Base-by-base conservation (phyloP, 2,113 vertebrate genomes). In the Kryptolebias marmoratus region DNA sequence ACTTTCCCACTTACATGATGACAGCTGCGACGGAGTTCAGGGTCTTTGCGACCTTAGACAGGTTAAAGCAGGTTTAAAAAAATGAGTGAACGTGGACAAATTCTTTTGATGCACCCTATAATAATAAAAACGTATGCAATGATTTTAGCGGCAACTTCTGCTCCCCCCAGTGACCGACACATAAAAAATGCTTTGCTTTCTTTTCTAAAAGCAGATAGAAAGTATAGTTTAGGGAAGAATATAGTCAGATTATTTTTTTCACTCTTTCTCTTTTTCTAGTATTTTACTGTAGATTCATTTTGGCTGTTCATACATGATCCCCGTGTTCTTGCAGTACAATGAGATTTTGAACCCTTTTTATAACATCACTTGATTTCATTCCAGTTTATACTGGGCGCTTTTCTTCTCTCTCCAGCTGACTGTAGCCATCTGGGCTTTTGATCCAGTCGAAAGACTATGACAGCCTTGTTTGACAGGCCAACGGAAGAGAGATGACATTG, bases 401-500 rank as follows among this genome's bases (percentile, higher is more conserved):
- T 75, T 50, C 49, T 63, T 74, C 61, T 69, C 71, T 30, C 75
- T 75, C 79, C 75, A n/a, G 81, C 74, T 82, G 82, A 83, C 75
- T 83, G 58, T 50, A 77, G 78, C 82, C 82, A 87, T 90, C 81
- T 87, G 84, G 79, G 84, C 79, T 83, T 87, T 85, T 81, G 77
- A 85, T 87, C 73, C 74, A 27, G 56, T 83, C 71, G 73, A 87
- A 85, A 74, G 67, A 63, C 65, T 80, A 67, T 77, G 87, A 87
- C 66, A 73, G 82, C 73, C 80, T 74, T 68, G 60, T 83, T 87
- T 82, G 73, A 86, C 62, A 60, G 68, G 65, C 59, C 77, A 66
- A 66, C 50, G 58, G 79, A 87, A 79, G 74, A 80, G 79, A 81
- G 67, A 86, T 73, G 80, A 86, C 80, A 85, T 77, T 83, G 68